These are phyloP conservation scores for Carlito syrichta DNA, from an alignment of 2,113 vertebrate species.

Conservation along the genomic window DNA sequence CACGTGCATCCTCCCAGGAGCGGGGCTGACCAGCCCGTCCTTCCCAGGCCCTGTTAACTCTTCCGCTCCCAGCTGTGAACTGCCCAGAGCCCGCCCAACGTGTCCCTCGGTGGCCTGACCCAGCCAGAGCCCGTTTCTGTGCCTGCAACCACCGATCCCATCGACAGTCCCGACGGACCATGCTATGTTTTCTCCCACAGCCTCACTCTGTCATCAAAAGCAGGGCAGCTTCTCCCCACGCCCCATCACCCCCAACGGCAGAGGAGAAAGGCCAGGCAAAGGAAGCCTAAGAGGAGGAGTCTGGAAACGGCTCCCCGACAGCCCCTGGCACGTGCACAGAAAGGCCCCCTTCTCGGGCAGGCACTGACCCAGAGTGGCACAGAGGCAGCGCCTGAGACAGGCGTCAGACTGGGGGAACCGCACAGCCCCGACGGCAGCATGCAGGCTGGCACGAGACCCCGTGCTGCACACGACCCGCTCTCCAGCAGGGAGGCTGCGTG, in stretches of 20 bases:
- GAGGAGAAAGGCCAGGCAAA: not conserved
- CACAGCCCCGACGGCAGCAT: too few relatives aligned
- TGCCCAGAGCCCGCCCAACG: fast-evolving
- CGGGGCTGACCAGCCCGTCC: not conserved
- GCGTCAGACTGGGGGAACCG: too few relatives aligned
- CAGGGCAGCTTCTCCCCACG: not conserved
- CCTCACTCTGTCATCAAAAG: not conserved
- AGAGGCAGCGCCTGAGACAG: too few relatives aligned
- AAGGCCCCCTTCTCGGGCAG: too few relatives aligned
- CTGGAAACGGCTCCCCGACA: fast-evolving
- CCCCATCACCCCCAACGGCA: not conserved
- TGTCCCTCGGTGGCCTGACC: fast-evolving
- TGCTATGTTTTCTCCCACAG: not conserved
- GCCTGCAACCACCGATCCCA: not conserved
- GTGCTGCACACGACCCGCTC: too few relatives aligned
- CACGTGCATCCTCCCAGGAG: too few relatives aligned
- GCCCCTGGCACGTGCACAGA: too few relatives aligned
- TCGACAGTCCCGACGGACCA: too few relatives aligned
- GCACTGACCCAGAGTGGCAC: too few relatives aligned
- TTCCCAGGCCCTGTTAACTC: not conserved
- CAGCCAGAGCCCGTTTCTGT: too few relatives aligned
- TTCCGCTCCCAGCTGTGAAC: fast-evolving
- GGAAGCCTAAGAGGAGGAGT: fast-evolving
- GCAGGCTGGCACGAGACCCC: too few relatives aligned
- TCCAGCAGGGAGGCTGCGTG: too few relatives aligned